Evolutionary conservation across 1,140 invertebrate species (phyloP).

Genomic region (Pseudomyrmex sp.): DNA sequence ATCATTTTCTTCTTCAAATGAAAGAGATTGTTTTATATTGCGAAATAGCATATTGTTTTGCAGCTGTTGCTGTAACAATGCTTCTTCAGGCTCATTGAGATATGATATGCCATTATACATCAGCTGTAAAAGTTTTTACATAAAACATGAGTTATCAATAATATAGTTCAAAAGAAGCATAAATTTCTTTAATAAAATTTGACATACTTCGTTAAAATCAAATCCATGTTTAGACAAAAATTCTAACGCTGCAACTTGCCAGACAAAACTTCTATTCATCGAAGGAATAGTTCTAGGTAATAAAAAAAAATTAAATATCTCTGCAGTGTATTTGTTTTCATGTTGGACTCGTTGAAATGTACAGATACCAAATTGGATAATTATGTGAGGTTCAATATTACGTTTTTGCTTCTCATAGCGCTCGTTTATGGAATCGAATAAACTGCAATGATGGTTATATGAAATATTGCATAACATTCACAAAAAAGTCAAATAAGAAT

Average conservation of each 20-base stretch:
- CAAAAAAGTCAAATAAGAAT: background rate
- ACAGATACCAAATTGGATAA: slow-evolving; percentile 88
- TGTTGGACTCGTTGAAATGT: slow-evolving; percentile 86
- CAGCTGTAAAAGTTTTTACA: slow-evolving; percentile 85
- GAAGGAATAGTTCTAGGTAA: slow-evolving; percentile 87
- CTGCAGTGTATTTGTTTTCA: slow-evolving; percentile 86
- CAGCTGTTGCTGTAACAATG: slow-evolving; percentile 77
- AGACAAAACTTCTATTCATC: slow-evolving; percentile 87
- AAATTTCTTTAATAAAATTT: too few species aligned
- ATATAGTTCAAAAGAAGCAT: background rate
- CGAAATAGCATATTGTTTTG: slow-evolving; percentile 66
- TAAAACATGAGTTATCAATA: slow-evolving; percentile 20
- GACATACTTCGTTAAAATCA: slow-evolving; percentile 91
- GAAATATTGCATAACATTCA: background rate
- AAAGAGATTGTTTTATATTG: slow-evolving; percentile 72
- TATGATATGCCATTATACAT: slow-evolving; percentile 89
- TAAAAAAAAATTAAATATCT: slow-evolving; percentile 89
- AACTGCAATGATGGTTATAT: slow-evolving; percentile 85
- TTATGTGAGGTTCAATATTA: slow-evolving; percentile 87
- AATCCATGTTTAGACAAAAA: slow-evolving; percentile 89
- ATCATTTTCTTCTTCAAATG: slow-evolving; percentile 82
- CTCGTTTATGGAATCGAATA: slow-evolving; percentile 89
- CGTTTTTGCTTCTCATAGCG: slow-evolving; percentile 87
- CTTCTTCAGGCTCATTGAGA: slow-evolving; percentile 86
- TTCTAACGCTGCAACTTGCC: slow-evolving; percentile 87